Evolutionary conservation across 2,797 vertebrate species (phyloP).

Genomic region (Hoplostethus atlanticus): DNA sequence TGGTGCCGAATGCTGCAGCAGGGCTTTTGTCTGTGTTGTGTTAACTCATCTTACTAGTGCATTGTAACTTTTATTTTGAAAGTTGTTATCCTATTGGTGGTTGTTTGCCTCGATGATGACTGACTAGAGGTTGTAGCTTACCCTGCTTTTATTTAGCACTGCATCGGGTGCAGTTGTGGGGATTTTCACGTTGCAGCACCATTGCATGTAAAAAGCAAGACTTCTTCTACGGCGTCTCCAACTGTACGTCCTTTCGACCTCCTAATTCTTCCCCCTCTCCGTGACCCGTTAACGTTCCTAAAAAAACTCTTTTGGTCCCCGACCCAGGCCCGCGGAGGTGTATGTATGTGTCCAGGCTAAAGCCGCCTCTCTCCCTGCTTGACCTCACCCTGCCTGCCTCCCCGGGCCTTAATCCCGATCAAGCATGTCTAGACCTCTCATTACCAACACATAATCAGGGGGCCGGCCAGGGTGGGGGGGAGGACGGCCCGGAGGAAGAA

Average conservation of each 20-base stretch:
- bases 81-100: too few species aligned
- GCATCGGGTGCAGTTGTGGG: too few species aligned
- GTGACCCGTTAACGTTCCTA: conserved; percentile 49
- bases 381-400: conserved; percentile 65
- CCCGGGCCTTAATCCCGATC: conserved; percentile 83
- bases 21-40: too few species aligned
- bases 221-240: background rate
- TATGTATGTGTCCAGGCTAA: conserved; percentile 52
- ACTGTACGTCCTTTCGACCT: conserved; percentile 46
- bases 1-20: too few species aligned
- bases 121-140: too few species aligned
- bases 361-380: conserved; percentile 62
- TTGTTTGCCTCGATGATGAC: too few species aligned
- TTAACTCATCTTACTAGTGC: too few species aligned
- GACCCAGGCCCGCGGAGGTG: conserved; percentile 46
- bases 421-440: conserved; percentile 86
- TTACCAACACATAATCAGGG: conserved; percentile 80
- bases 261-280: conserved; percentile 36
- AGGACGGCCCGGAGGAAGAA: conserved; percentile 29
- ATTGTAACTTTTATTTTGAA: too few species aligned
- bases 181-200: background rate
- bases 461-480: conserved; percentile 10
- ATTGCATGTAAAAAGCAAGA: conserved; percentile 32
- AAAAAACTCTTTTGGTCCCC: conserved; percentile 62
- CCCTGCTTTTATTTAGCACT: too few species aligned